Conservation (phyloP, 2,888 invertebrate species). For the Drosophila mimica region DNA sequence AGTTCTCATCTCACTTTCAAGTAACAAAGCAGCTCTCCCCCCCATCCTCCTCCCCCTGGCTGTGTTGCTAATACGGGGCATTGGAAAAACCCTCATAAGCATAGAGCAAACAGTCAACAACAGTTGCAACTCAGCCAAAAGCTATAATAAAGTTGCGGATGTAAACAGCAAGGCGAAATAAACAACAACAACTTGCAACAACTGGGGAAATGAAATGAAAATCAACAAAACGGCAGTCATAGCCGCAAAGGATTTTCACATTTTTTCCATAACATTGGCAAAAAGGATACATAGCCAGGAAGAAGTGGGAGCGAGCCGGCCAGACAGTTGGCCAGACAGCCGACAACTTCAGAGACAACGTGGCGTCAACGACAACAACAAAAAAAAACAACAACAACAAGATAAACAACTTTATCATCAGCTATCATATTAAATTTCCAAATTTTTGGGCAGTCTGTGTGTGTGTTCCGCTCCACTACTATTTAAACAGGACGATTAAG, state of each 20-base stretch:
- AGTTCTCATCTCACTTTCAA: constrained; percentile 33
- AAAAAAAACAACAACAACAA: constrained; percentile 19
- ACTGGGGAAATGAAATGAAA: constrained; percentile 72
- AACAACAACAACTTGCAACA: constrained; percentile 37
- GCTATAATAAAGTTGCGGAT: constrained; percentile 81
- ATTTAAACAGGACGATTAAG: constrained; percentile 82
- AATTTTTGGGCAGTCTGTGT: constrained; percentile 35
- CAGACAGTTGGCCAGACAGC: constrained; percentile 66
- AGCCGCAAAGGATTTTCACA: constrained; percentile 62
- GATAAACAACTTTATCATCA: constrained; percentile 28
- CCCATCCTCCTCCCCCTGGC: constrained; percentile 4
- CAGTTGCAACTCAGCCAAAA: constrained; percentile 79
- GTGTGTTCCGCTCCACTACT: constrained; percentile 48
- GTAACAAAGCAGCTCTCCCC: constrained; percentile 4
- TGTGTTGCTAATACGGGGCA: constrained; percentile 69
- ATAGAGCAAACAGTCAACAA: constrained; percentile 73
- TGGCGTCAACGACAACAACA: constrained; percentile 52
- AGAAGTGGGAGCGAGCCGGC: constrained; percentile 18
- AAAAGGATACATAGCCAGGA: constrained; percentile 58
- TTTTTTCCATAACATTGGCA: constrained; percentile 26
- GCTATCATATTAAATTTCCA: constrained; percentile 80
- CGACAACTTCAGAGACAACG: constrained; percentile 55
- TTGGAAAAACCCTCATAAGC: constrained; percentile 76
- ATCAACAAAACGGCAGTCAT: constrained; percentile 63
- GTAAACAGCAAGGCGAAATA: constrained; percentile 73